Base-by-base conservation (phyloP, 1,140 invertebrate species). In the Drosophila orena region DNA sequence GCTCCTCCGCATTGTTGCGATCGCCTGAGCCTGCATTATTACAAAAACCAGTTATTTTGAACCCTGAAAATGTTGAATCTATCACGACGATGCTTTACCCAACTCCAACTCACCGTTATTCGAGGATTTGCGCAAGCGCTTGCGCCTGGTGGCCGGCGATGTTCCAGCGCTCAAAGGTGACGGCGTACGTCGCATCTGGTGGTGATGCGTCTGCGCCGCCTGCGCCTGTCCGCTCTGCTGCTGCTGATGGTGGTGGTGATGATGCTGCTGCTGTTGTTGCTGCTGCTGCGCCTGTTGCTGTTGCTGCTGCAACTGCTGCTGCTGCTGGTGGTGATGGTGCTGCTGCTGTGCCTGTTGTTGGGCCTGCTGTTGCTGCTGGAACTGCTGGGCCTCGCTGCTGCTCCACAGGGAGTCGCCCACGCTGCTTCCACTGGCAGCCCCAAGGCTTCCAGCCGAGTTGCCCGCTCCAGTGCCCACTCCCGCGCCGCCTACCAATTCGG, bases 91-190 rank as follows among this genome's bases (percentile, higher is more conserved):
- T 88, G 50, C 84, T 78, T 89, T 89, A 89, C 84, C 84, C 76
- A 86, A 49, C 15, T 91, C 72, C 38, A 74, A 83, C 86, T 81
- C 81, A 91, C 91, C 91, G 89, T 91, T 92, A 81, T 92, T 92
- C 77, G 96, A 96, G 49, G 95, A 95, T 92, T 96, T 96, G 69
- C 96, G 93, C 79, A 96, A 93, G 65, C 96, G 92, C 92, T 95
- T 96, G 76, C 95, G 93, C 61, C 92, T 75, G 30, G 92, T 91
- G 12, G 91, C 91, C 30, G 92, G 91, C 59, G 92, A 92, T 2
- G 91, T 81, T 17, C 90, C 86, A n/a, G 91, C 77, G 40, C 83
- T 85, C 8, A 92, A 61, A 7, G 92, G 91, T 22, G 92, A 92
- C 6, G 92, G 92, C 11, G 91, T 85, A 10, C 92, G 79, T 73